Conservation (phyloP, 53 echinoderm and acorn worm species). For the Paracentrotus lividus region DNA sequence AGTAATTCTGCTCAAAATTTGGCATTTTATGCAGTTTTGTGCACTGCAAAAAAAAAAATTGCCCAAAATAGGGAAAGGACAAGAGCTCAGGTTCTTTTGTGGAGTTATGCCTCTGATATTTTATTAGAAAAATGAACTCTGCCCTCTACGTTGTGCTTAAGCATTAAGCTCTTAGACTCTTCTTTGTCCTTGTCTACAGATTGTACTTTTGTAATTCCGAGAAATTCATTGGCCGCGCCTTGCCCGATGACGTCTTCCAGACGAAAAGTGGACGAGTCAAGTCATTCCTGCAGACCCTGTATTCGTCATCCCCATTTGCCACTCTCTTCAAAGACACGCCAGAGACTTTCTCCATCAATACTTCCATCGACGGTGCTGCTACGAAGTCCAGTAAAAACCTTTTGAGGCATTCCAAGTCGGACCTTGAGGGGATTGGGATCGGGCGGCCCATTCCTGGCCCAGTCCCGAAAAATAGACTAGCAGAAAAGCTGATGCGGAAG, state of each 20-base stretch:
- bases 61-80: too few species aligned
- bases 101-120: too few species aligned
- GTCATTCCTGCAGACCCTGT: slow-evolving; percentile 89
- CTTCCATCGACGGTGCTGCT: background rate
- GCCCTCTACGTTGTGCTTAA: too few species aligned
- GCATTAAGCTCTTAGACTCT: background rate
- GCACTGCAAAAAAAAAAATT: too few species aligned
- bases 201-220: slow-evolving; percentile 81
- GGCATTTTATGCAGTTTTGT: too few species aligned
- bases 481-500: slow-evolving; percentile 37
- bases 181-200: slow-evolving; percentile 71
- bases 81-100: too few species aligned
- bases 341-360: background rate
- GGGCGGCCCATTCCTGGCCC: background rate
- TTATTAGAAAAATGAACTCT: too few species aligned
- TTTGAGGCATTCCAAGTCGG: background rate
- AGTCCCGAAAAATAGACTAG: background rate
- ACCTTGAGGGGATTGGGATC: background rate
- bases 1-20: too few species aligned
- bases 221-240: slow-evolving; percentile 78
- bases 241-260: slow-evolving; percentile 87
- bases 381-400: background rate
- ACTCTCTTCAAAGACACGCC: slow-evolving; percentile 77
- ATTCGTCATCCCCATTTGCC: slow-evolving; percentile 90
- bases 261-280: slow-evolving; percentile 68